Conservation (phyloP, 2,888 invertebrate genomes). For the Nemotelus nigrinus region DNA sequence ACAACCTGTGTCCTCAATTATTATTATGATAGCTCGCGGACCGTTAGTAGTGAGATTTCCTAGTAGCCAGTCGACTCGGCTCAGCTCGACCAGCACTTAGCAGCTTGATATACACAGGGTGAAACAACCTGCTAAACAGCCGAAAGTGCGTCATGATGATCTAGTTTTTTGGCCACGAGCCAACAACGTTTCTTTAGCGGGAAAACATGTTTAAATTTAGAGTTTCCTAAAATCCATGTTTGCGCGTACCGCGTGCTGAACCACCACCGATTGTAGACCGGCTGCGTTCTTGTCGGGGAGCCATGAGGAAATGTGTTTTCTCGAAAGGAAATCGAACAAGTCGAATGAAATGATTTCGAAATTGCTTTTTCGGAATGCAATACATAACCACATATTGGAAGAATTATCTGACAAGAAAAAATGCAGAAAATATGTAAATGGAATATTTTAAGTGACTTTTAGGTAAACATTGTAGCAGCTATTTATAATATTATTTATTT, state of each 20-base stretch:
- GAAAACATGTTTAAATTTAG: constrained; percentile 40
- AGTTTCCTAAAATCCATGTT: constrained; percentile 26
- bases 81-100: constrained; percentile 1
- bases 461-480: no score
- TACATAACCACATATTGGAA: no score
- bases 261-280: not conserved
- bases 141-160: constrained; percentile 48
- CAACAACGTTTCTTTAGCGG: constrained; percentile 30
- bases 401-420: no score
- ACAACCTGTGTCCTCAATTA: constrained; percentile 40
- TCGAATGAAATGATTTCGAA: no score
- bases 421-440: no score
- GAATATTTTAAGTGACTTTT: no score
- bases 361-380: no score
- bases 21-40: constrained; percentile 26
- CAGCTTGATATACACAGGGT: constrained; percentile 35
- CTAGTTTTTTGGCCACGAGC: constrained; percentile 44
- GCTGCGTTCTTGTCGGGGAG: not conserved
- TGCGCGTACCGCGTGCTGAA: constrained; percentile 24
- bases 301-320: no score
- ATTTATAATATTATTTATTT: no score
- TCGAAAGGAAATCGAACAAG: no score
- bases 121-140: constrained; percentile 51
- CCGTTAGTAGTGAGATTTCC: constrained; percentile 4
- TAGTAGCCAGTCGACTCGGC: constrained; percentile 1